Evolutionary conservation across 2,113 vertebrate species (phyloP).

Genomic region (Gasterosteus nipponicus): DNA sequence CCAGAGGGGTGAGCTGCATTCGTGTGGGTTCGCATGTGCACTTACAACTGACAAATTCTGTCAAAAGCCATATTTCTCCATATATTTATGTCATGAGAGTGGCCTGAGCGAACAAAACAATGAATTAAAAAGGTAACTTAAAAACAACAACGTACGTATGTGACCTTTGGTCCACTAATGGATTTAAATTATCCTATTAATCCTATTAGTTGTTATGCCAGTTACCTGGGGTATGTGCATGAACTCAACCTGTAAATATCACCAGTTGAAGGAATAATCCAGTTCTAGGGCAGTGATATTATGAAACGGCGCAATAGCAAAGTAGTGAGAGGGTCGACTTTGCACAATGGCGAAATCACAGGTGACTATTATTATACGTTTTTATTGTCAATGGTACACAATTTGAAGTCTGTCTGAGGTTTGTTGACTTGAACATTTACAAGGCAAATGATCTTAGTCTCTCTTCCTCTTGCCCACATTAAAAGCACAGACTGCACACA

Average conservation of each 20-base stretch:
- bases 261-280: constrained; percentile 33
- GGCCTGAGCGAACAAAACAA: neutral
- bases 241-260: constrained; percentile 24
- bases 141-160: constrained; percentile 19
- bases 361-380: neutral
- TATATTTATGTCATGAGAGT: neutral
- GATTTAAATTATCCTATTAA: constrained; percentile 40
- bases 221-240: constrained; percentile 25
- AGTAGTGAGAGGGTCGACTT: neutral
- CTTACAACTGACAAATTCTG: constrained; percentile 12
- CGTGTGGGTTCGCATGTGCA: neutral
- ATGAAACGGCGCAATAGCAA: neutral
- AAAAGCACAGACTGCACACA: constrained; percentile 22
- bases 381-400: neutral
- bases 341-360: neutral
- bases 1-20: constrained; percentile 51
- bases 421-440: constrained; percentile 51
- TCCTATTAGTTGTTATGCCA: constrained; percentile 38
- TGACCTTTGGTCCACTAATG: constrained; percentile 40
- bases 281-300: constrained; percentile 2
- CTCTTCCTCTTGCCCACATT: constrained; percentile 16
- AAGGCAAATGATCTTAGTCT: constrained; percentile 52
- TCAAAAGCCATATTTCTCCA: constrained; percentile 1
- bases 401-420: constrained; percentile 1
- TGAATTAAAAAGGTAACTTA: constrained; percentile 5